Percentiles rank a stretch among this genome's conserved stretches.
These are phyloP conservation scores for Aegotheles bennettii DNA, from an alignment of 2,113 vertebrate genomes.

Conservation along the genomic window DNA sequence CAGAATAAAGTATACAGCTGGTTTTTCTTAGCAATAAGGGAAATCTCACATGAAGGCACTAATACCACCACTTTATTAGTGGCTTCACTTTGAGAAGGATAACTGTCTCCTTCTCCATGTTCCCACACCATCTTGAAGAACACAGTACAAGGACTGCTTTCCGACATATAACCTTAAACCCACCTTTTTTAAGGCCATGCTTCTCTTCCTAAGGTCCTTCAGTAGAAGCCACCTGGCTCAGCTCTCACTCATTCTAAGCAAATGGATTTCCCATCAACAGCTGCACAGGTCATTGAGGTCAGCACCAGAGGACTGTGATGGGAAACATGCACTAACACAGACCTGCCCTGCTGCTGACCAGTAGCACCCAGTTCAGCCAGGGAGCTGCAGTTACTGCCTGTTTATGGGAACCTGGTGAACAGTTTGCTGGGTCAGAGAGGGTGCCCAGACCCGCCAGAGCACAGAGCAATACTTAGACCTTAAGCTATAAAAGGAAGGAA, in stretches of 20 bases:
- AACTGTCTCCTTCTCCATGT: background rate
- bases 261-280: background rate
- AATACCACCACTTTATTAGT: background rate
- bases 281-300: fast-evolving
- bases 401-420: background rate
- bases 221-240: background rate
- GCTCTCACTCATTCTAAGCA: background rate
- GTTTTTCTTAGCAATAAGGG: background rate
- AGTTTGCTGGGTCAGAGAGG: background rate
- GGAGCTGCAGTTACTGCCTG: background rate
- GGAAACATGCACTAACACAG: background rate
- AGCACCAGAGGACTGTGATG: fast-evolving
- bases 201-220: background rate
- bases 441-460: background rate
- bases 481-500: background rate
- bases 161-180: background rate
- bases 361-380: background rate
- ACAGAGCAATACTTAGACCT: background rate
- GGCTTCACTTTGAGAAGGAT: background rate
- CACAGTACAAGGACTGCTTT: background rate
- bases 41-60: background rate
- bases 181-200: background rate
- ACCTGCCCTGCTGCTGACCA: background rate
- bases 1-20: background rate
- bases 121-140: background rate